These are phyloP conservation scores for Callosobruchus maculatus DNA, from an alignment of 2,888 invertebrate species.

Conservation along the genomic window DNA sequence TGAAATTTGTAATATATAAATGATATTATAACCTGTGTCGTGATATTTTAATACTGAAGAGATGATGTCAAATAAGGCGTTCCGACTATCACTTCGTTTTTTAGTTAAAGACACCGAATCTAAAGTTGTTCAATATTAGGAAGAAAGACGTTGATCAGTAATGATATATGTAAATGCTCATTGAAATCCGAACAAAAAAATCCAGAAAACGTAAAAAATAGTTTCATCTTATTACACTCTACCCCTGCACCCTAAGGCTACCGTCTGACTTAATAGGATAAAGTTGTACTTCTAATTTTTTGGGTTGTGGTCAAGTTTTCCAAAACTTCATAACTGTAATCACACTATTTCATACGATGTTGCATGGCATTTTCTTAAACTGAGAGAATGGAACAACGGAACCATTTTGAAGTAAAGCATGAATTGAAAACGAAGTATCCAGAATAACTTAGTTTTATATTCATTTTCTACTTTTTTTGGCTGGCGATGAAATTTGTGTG, in stretches of 20 bases:
- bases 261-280: background rate
- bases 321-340: constrained; percentile 15
- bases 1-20: too few relatives aligned
- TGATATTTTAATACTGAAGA: too few relatives aligned
- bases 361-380: constrained; percentile 6
- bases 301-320: constrained; percentile 27
- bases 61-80: too few relatives aligned
- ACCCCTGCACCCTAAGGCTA: background rate
- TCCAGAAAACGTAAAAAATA: background rate
- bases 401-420: background rate
- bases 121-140: too few relatives aligned
- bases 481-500: too few relatives aligned
- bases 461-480: too few relatives aligned
- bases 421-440: too few relatives aligned
- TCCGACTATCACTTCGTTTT: too few relatives aligned
- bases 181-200: background rate
- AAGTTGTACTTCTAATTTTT: background rate
- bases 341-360: constrained; percentile 31
- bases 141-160: too few relatives aligned
- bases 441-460: background rate
- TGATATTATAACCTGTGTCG: too few relatives aligned
- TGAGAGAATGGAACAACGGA: background rate
- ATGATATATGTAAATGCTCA: too few relatives aligned
- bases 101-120: too few relatives aligned
- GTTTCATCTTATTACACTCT: background rate